These are phyloP conservation scores for Muscicapa adusta DNA, from an alignment of 2,113 vertebrate species.

Conservation along the genomic window DNA sequence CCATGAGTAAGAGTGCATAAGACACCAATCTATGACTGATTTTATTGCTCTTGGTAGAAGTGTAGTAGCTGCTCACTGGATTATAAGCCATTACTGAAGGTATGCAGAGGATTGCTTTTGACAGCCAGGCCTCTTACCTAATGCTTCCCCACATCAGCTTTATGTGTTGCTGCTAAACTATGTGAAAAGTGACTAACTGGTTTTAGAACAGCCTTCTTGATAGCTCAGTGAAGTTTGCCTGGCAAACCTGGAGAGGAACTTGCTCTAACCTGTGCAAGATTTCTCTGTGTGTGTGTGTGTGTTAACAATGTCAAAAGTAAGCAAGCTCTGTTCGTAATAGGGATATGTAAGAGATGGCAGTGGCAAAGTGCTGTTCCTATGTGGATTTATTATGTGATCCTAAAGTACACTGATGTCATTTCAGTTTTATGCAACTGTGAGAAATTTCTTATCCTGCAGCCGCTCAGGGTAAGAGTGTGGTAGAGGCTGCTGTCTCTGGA, in stretches of 20 bases:
- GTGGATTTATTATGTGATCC: neutral
- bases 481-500: neutral
- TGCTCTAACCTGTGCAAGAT: fast-evolving
- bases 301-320: neutral
- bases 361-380: neutral
- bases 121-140: neutral
- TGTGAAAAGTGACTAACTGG: neutral
- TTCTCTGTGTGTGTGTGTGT: neutral
- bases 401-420: neutral
- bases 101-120: neutral
- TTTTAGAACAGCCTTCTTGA: neutral
- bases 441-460: neutral
- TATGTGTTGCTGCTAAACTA: neutral
- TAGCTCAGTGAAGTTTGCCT: neutral
- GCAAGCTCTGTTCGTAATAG: neutral
- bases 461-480: fast-evolving
- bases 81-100: neutral
- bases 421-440: neutral
- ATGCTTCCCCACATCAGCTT: neutral
- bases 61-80: neutral
- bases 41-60: neutral
- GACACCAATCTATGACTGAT: neutral
- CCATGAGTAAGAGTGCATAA: neutral
- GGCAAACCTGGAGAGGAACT: neutral
- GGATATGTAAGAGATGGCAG: neutral